Conservation (phyloP, 1,140 invertebrate species). For the Megathymus violae region DNA sequence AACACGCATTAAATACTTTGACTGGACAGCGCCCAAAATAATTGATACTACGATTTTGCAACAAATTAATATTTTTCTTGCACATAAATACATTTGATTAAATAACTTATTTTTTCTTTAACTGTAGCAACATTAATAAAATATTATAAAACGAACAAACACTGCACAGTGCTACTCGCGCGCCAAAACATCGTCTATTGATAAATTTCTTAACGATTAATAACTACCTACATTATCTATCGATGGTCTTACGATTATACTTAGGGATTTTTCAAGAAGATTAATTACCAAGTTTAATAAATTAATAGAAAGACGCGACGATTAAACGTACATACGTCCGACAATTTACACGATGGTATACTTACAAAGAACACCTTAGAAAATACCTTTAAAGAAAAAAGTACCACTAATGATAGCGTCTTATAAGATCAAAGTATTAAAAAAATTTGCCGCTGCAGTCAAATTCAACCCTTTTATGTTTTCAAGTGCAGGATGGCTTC, state of each 20-base stretch:
- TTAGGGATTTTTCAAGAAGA: slow-evolving; percentile 22
- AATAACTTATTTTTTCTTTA: slow-evolving; percentile 31
- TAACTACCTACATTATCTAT: slow-evolving; percentile 32
- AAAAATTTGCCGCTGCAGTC: slow-evolving; percentile 13
- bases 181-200: slow-evolving; percentile 41
- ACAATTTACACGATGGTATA: slow-evolving; percentile 21
- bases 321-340: slow-evolving; percentile 7
- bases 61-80: slow-evolving; percentile 13
- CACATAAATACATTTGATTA: slow-evolving; percentile 26
- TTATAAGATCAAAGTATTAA: slow-evolving; percentile 27
- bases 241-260: slow-evolving; percentile 32
- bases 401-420: slow-evolving; percentile 30
- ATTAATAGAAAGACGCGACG: slow-evolving; percentile 15
- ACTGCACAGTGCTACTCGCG: slow-evolving; percentile 56
- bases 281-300: slow-evolving; percentile 13
- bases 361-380: slow-evolving; percentile 28
- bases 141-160: slow-evolving; percentile 35
- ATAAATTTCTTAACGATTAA: slow-evolving; percentile 37
- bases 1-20: slow-evolving; percentile 23
- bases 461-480: slow-evolving; percentile 15
- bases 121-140: slow-evolving; percentile 41
- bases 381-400: slow-evolving; percentile 28
- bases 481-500: slow-evolving; percentile 9
- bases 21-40: slow-evolving; percentile 15
- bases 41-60: slow-evolving; percentile 22